Base-by-base conservation (phyloP, 2,113 vertebrate species). In the Neolamprologus brichardi region DNA sequence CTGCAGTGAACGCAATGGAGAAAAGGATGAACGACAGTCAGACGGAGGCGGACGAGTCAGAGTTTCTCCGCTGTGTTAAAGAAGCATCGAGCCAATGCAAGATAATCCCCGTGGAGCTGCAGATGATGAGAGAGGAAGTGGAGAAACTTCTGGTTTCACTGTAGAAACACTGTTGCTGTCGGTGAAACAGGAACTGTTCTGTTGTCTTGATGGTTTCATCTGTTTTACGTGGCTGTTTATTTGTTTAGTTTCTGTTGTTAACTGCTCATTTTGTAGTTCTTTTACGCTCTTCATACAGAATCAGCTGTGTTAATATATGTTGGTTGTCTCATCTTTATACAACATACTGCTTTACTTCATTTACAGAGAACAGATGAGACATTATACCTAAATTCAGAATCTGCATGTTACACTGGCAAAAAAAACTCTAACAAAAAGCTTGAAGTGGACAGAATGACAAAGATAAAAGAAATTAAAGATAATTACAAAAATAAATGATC, bases 291-390 rank as follows among this genome's bases (percentile, higher is more conserved):
- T 10, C 39, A 72, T 17, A 25, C 39, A 72, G 12, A 72, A 4
- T 44, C 37, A 25, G 5, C 20, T 72, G 20, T 28, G 23, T 18
- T 28, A 46, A 75, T 15, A 17, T 46, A 4, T 7, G 14, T 75
- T 46, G 5, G 8, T 7, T 20, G n/a, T 75, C 41, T 7, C 41
- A 28, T 75, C 14, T 25, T 46, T 46, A 25, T 25, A 75, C 41
- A 75, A 28, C 0, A 28, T 46, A 25, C 12, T 46, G 11, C 0
- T 46, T 0, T 17, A 17, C 39, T 46, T 28, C 14, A 46, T 75
- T 28, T 67, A 62, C 28, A 64, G 17, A 64, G 64, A 70, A 23
- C n/a, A 23, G 34, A 41, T 2, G 12, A 14, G 34, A 70, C 7
- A 20, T 39, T 41, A 8, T 14, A 20, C 62, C 20, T 17, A 7